Evolutionary conservation across 2,113 vertebrate species (phyloP).

Genomic region (Heterotis niloticus): DNA sequence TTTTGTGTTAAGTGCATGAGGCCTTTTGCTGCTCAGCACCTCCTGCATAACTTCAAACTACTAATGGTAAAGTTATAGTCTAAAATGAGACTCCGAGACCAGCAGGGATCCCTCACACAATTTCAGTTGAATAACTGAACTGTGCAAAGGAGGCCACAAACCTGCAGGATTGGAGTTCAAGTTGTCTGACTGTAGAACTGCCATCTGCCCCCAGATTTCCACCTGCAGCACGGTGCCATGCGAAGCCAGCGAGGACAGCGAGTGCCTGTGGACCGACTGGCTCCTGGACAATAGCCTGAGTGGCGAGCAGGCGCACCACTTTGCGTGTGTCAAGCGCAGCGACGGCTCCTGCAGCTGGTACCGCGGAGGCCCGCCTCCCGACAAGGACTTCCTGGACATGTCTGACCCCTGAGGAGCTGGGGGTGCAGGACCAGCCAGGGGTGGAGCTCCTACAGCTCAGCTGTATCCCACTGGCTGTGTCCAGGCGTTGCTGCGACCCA

Average conservation of each 20-base stretch:
- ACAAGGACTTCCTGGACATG: slow-evolving; percentile 79
- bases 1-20: no score
- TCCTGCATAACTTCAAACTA: no score
- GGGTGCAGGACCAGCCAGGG: not conserved
- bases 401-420: slow-evolving; percentile 70
- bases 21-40: no score
- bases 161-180: not conserved
- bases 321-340: slow-evolving; percentile 75
- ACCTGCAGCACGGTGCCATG: slow-evolving; percentile 78
- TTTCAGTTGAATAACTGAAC: no score
- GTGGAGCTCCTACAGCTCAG: slow-evolving; percentile 29
- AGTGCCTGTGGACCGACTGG: slow-evolving; percentile 91
- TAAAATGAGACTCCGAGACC: no score
- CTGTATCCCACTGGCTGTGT: slow-evolving; percentile 27
- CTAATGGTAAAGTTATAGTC: no score
- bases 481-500: slow-evolving; percentile 25
- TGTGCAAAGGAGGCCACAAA: no score
- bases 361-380: slow-evolving; percentile 65
- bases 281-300: slow-evolving; percentile 72
- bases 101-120: no score
- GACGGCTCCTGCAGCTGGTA: slow-evolving; percentile 87
- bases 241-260: slow-evolving; percentile 63
- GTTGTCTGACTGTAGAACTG: not conserved
- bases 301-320: slow-evolving; percentile 77
- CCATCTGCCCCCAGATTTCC: slow-evolving; percentile 68